Percentiles rank a stretch among this genome's conserved stretches.
Evolutionary conservation across 2,797 vertebrate genomes (phyloP).

Genomic region (Sebastes goodei): DNA sequence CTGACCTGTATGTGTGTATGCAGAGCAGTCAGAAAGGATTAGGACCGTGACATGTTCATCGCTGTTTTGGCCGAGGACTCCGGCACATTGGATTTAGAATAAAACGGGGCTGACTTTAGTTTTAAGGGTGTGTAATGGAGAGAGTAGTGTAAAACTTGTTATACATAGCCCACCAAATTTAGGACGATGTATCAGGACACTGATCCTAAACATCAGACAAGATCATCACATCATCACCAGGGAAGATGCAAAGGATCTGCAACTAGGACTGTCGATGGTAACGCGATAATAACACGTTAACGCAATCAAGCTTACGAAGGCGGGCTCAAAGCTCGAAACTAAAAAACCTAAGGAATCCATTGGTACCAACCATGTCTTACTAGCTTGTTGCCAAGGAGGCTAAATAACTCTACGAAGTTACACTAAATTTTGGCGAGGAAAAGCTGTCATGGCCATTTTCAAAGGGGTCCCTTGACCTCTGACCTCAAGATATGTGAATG

Average conservation of each 20-base stretch:
- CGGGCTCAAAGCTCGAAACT: no score
- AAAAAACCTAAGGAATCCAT: no score
- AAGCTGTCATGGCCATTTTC: no score
- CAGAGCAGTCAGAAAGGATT: neutral
- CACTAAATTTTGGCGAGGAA: no score
- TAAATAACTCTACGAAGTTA: no score
- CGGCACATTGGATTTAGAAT: neutral
- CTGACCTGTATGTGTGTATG: neutral
- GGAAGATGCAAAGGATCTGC: neutral
- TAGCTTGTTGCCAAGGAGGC: no score
- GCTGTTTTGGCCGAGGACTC: neutral
- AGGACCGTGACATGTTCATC: neutral
- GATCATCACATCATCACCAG: neutral
- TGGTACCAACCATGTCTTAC: no score
- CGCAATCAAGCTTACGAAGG: no score
- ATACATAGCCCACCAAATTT: neutral
- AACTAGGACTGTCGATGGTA: neutral
- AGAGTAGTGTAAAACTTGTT: neutral
- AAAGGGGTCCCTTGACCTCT: no score
- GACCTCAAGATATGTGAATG: no score
- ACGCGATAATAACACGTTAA: neutral
- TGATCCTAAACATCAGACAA: neutral
- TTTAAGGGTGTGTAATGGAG: neutral
- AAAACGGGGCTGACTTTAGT: neutral
- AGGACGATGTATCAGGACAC: neutral